Evolutionary conservation across 2,113 vertebrate genomes (phyloP), one percentile per base, ranked within the genome.

Genomic region (Pseudorasbora parva): DNA sequence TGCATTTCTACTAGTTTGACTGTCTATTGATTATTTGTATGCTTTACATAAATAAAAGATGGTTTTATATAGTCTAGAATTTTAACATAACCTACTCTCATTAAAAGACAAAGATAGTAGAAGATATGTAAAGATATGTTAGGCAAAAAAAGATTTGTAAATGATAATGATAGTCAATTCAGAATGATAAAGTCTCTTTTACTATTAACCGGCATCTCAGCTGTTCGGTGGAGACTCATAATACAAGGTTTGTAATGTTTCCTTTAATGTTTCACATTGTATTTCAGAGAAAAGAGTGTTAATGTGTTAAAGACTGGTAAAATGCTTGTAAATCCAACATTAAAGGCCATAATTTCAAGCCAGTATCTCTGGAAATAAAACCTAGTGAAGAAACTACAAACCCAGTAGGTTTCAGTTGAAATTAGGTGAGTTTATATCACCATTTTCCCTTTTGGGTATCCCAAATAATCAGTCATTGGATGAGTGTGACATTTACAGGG

Each of bases 401-500:
- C 47, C 43, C 43, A 54, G 21, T 59, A 41, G 72, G 49, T 78
- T 81, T 12, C 9, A 21, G 30, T 23, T 11, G 5, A 77, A 77
- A 57, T 37, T 10, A 59, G 51, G 49, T 59, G 51, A 30, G 12
- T 81, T 81, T 69, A 69, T 56, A 81, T 54, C 7, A 54, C 47
- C 47, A 37, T 68, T 78, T 85, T 74, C 47, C 25, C 14, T 66
- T 84, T 37, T 21, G n/a, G 59, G 25, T 51, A 45, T 82, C 30
- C 72, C 62, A n/a, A 27, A 69, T 56, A 73, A 87, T 85, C 74
- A 82, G 66, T 69, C 30, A 62, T 30, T 37, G 62, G 60, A 80
- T 79, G 41, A 59, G 75, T 79, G 69, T 87, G 86, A 79, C 83
- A 85, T 85, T 85, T 82, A 87, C 83, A 85, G 80, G 79, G 45